Base-by-base conservation (phyloP, 1,140 invertebrate genomes). In the Zaprionus africanus region DNA sequence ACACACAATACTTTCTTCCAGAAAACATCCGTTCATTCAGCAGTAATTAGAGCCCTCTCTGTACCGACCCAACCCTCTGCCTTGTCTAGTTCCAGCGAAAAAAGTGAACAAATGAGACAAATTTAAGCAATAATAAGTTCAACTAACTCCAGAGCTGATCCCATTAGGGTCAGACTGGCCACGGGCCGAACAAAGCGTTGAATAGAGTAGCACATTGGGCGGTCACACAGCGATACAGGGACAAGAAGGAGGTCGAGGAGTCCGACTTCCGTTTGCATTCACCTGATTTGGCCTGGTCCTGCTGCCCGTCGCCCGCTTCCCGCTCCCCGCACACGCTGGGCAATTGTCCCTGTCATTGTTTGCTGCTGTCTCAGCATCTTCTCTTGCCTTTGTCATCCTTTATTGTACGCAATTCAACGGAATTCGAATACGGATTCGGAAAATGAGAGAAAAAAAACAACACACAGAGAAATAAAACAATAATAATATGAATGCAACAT, bases 221-320 rank as follows among this genome's bases (percentile, higher is more conserved):
- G 22, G 58, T 43, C 46, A 51, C 46, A 24, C 11, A 60, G 22
- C 2, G 36, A 5, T n/a, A 1, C 34, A n/a, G 3, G 53, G 71
- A 66, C 54, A 61, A 60, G 81, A 28, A 59, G 66, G 34, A 28
- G 13, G 24, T 11, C n/a, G 67, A 61, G 38, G 36, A 31, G 49
- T 59, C 22, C 41, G 61, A 87, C 84, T 83, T 87, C 83, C 83
- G 83, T 73, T 87, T 63, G 43, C 66, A 70, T 84, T 90, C 84
- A 88, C 84, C 84, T 87, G 84, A 87, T 81, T 64, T 66, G 82
- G 71, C 59, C 73, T 66, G 83, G 82, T 72, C 77, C n/a, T n/a
- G 41, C 41, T 43, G 7, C n/a, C 41, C n/a, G 41, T 7, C 11
- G 7, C n/a, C 41, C n/a, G n/a, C 36, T 13, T 15, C 4, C 36